A percentile compares a stretch with the other conserved stretches of the same genome.
phyloP scores from a whole-genome alignment of 2,113 vertebrate genomes.

The Narcine bancroftii region DNA sequence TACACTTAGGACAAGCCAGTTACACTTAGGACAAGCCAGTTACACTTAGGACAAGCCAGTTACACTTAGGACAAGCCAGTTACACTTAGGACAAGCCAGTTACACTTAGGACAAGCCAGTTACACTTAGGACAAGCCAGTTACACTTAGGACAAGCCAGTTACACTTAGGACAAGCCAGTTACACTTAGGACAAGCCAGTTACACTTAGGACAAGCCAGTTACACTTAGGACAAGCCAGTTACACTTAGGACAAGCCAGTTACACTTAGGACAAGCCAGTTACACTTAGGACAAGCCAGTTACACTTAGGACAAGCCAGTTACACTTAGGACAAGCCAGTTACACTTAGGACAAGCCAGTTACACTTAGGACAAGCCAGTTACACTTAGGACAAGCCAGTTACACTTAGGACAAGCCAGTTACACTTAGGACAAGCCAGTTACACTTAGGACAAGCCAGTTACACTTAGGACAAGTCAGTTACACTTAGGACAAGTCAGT shows the following conservation, averaged over 20 bases:
- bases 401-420: background rate
- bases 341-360: too few relatives aligned
- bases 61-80: too few relatives aligned
- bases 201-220: background rate
- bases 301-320: too few relatives aligned
- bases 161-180: background rate
- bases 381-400: too few relatives aligned
- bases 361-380: background rate
- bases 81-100: background rate
- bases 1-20: background rate
- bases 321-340: background rate
- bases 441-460: background rate
- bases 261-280: too few relatives aligned
- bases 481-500: background rate
- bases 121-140: background rate
- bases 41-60: background rate
- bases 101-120: too few relatives aligned
- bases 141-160: too few relatives aligned
- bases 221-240: too few relatives aligned
- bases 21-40: too few relatives aligned
- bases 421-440: too few relatives aligned
- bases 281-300: background rate
- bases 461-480: too few relatives aligned
- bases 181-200: too few relatives aligned
- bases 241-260: background rate